Evolutionary conservation across 1,140 invertebrate species (phyloP).

Genomic region (Thaumatotibia leucotreta): DNA sequence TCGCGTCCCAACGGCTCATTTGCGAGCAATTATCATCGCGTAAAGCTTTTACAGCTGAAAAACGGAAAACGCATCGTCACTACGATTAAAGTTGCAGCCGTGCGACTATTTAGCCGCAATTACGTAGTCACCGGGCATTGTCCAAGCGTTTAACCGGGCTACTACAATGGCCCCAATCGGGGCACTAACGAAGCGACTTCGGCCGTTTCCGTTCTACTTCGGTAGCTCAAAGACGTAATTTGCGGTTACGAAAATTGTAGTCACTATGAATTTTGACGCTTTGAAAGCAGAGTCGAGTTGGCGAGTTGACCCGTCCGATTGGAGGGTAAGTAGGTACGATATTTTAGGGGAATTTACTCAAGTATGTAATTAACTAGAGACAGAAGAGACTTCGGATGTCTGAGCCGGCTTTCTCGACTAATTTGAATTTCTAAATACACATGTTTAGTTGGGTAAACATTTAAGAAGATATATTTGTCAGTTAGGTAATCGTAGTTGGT

Average conservation of each 20-base stretch:
- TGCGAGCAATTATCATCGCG: conserved; percentile 52
- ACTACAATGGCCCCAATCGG: conserved; percentile 64
- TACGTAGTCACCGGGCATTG: conserved; percentile 65
- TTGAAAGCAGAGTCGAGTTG: conserved; percentile 26
- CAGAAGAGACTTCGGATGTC: background rate
- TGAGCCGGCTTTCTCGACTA: background rate
- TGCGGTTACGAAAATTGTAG: conserved; percentile 65
- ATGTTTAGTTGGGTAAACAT: too few relatives aligned
- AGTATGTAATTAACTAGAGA: conserved; percentile 2
- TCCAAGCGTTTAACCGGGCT: conserved; percentile 54
- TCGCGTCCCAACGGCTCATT: conserved; percentile 45
- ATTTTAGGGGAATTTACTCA: background rate
- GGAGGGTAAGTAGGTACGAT: background rate
- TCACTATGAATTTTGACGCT: conserved; percentile 45
- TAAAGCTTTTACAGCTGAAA: conserved; percentile 42
- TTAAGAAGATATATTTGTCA: too few relatives aligned
- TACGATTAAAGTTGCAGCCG: conserved; percentile 13
- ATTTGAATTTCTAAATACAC: too few relatives aligned
- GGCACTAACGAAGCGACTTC: conserved; percentile 70
- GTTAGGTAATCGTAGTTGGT: too few relatives aligned
- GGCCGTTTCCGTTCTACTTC: conserved; percentile 58
- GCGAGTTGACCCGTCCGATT: conserved; percentile 15
- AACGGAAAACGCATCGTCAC: conserved; percentile 25
- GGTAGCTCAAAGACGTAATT: conserved; percentile 67
- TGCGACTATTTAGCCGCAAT: conserved; percentile 64